Conservation (phyloP, 2,113 vertebrate species). For the Thunnus maccoyii region DNA sequence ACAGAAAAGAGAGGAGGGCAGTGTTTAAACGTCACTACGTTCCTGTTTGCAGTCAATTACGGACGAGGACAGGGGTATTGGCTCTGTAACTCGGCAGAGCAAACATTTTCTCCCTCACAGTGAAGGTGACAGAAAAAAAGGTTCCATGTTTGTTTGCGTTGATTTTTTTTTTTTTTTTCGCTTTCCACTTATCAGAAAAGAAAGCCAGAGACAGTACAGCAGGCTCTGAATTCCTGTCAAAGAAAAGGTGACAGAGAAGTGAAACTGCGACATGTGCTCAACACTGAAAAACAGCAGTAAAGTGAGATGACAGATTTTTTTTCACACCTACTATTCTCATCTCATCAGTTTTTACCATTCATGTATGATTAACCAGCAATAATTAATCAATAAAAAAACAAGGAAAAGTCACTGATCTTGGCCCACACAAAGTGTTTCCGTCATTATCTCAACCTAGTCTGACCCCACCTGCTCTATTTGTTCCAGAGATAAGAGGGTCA, state of each 20-base stretch:
- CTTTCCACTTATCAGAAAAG: slow-evolving; percentile 47
- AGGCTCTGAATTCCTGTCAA: slow-evolving; percentile 50
- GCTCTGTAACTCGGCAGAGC: slow-evolving; percentile 75
- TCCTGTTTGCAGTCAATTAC: slow-evolving; percentile 88
- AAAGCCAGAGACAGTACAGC: slow-evolving; percentile 9
- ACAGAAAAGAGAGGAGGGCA: slow-evolving; percentile 67
- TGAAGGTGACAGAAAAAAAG: slow-evolving; percentile 68
- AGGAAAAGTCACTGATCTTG: slow-evolving; percentile 30
- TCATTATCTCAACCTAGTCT: slow-evolving; percentile 54
- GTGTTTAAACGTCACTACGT: slow-evolving; percentile 81
- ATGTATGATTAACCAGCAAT: slow-evolving; percentile 36
- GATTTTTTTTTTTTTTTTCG: slow-evolving; percentile 38
- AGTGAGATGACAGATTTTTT: slow-evolving; percentile 21
- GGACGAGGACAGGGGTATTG: slow-evolving; percentile 79
- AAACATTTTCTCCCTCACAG: slow-evolving; percentile 76
- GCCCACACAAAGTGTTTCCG: slow-evolving; percentile 53
- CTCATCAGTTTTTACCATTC: slow-evolving; percentile 5
- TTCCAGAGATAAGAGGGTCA: slow-evolving; percentile 74
- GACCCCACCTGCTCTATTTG: slow-evolving; percentile 67
- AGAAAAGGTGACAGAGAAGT: slow-evolving; percentile 55
- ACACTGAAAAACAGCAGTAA: slow-evolving; percentile 1
- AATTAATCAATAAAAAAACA: slow-evolving; percentile 28
- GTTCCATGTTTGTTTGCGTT: slow-evolving; percentile 62
- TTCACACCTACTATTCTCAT: slow-evolving; percentile 8
- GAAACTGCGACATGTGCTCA: slow-evolving; percentile 54